Base-by-base conservation (phyloP, 2,113 vertebrate genomes). In the Oncorhynchus clarkii region DNA sequence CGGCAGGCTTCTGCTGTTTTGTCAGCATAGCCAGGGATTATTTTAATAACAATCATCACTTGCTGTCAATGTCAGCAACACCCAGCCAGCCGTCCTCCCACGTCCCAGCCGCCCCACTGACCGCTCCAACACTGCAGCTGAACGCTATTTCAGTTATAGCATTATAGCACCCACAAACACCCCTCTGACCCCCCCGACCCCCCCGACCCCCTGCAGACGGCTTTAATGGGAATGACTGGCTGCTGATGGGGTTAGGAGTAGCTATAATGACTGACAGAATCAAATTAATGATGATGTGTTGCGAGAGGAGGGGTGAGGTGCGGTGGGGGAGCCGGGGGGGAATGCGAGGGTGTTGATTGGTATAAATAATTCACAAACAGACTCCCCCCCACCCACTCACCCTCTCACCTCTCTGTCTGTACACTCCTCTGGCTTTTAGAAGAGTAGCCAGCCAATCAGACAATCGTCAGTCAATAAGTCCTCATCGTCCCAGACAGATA, bases 201-300 rank as follows among this genome's bases (percentile, higher is more conserved):
- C 84, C 78, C 39, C 8, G 84, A 86, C 86, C 88, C 85, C 82
- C 75, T 83, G 85, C 77, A 73, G 85, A 86, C 88, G 85, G 89
- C 83, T 89, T 86, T 89, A 84, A 89, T 94, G 91, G 92, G 88
- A 80, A 76, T 91, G 90, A 89, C 92, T 88, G 86, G 84, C 88
- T 90, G 91, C 86, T 94, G 88, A 88, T 76, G 9, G 93, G 94
- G 39, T 45, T 45, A 12, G 9, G 93, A 92, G 89, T 95, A 95
- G 86, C 95, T 92, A 94, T 94, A 96, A 94, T 95, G 95, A 94
- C 90, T 95, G 94, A 94, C 91, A 93, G 88, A 90, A 93, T 91
- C 94, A 79, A 87, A 94, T 95, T 94, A 95, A 91, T 83, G 73
- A 82, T 72, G 76, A 88, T 74, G 84, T 86, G 85, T 78, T 87